phyloP scores from a whole-genome alignment of 2,113 vertebrate species.

The Alethe castanea region DNA sequence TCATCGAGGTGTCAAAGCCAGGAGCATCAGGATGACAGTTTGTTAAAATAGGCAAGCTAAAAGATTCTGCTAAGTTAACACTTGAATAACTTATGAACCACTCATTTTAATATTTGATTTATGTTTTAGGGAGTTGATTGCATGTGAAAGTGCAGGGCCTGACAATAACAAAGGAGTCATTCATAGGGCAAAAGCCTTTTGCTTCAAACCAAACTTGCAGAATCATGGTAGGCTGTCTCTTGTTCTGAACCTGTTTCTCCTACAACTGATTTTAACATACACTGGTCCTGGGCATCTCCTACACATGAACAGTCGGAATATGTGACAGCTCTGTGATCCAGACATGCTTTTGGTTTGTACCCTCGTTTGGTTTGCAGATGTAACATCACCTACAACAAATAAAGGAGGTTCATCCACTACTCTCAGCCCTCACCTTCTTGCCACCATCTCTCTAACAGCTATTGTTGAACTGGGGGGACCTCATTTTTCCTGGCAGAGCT shows the following conservation, averaged over 20 bases:
- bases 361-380: not conserved
- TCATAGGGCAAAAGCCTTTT: not conserved
- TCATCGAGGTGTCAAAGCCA: not conserved
- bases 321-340: not conserved
- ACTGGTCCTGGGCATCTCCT: not conserved
- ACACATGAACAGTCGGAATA: not conserved
- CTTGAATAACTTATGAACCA: slow-evolving; percentile 3
- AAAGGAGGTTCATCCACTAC: not conserved
- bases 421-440: not conserved
- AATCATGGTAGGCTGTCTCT: not conserved
- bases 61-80: slow-evolving; percentile 10
- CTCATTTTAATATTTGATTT: slow-evolving; percentile 31
- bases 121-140: not conserved
- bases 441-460: not conserved
- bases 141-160: not conserved
- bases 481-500: not conserved
- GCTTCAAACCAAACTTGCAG: not conserved
- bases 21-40: not conserved
- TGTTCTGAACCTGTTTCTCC: not conserved
- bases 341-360: fast-evolving
- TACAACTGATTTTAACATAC: not conserved
- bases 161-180: not conserved
- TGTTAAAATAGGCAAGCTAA: not conserved
- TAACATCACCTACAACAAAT: not conserved
- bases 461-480: not conserved